These are phyloP conservation scores for Nomia melanderi DNA, from an alignment of 1,140 invertebrate genomes.

Conservation along the genomic window DNA sequence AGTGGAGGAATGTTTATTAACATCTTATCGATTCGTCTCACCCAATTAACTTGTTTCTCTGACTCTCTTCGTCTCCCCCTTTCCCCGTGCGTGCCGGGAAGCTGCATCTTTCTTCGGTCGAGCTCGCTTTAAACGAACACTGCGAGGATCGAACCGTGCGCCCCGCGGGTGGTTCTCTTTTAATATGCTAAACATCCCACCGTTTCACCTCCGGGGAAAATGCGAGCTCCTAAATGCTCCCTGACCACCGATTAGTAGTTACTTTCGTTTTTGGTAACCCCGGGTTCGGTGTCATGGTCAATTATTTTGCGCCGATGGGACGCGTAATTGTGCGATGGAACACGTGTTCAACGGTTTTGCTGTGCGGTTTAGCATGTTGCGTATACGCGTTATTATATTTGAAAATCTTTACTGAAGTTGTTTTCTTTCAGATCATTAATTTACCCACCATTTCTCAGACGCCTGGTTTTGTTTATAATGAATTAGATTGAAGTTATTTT, in stretches of 20 bases:
- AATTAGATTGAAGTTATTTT: no score
- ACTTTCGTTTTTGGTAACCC: neutral
- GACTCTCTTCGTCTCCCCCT: neutral
- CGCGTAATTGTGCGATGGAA: conserved; percentile 1
- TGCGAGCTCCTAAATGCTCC: conserved; percentile 29
- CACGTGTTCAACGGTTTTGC: no score
- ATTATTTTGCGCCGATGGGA: conserved; percentile 32
- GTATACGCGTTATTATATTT: no score
- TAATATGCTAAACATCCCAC: conserved; percentile 75
- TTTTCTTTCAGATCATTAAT: no score
- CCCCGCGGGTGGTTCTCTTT: conserved; percentile 67
- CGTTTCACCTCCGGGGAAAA: conserved; percentile 48
- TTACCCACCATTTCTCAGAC: no score
- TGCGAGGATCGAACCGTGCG: conserved; percentile 47
- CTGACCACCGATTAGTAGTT: conserved; percentile 39
- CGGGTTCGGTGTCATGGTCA: conserved; percentile 21
- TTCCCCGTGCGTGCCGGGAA: conserved; percentile 20
- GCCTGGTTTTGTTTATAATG: no score
- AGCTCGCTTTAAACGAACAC: conserved; percentile 51
- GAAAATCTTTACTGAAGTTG: no score
- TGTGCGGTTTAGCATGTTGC: no score
- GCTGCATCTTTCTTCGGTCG: conserved; percentile 31
- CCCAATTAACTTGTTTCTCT: conserved; percentile 55
- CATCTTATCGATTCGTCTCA: conserved; percentile 53
- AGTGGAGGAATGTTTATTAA: conserved; percentile 32